These are phyloP conservation scores for Laticauda laticaudata DNA, from an alignment of 2,113 vertebrate genomes.

Conservation along the genomic window DNA sequence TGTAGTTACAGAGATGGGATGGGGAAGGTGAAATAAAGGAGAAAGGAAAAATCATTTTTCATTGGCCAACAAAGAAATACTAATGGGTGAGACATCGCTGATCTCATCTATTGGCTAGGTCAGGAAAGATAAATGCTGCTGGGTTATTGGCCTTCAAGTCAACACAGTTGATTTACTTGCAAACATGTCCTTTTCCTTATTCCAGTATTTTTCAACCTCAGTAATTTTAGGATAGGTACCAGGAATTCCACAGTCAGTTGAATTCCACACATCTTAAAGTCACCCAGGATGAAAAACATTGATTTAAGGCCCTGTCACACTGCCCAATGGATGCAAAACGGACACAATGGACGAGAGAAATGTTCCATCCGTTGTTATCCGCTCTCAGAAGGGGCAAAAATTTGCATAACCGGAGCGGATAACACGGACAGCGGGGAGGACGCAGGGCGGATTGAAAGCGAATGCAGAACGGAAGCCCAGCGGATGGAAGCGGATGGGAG, in stretches of 20 bases:
- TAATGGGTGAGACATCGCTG: not conserved
- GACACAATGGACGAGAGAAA: no score
- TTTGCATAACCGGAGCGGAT: no score
- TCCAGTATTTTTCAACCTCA: not conserved
- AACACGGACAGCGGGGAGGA: no score
- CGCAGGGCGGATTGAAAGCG: no score
- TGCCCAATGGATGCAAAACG: no score
- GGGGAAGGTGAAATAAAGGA: not conserved
- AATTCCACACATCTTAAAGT: not conserved
- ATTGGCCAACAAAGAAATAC: not conserved
- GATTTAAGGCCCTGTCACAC: no score
- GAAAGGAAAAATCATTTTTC: not conserved
- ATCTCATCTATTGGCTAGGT: not conserved
- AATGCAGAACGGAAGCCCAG: no score
- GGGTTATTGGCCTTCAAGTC: not conserved
- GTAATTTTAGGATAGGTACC: not conserved
- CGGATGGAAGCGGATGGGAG: no score
- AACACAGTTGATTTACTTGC: not conserved
- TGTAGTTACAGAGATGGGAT: not conserved
- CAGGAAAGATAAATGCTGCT: not conserved
- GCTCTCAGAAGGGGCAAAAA: no score
- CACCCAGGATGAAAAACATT: not conserved
- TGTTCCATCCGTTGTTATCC: no score
- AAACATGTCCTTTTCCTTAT: not conserved
- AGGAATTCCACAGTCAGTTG: not conserved